A percentile compares a stretch with the other conserved stretches of the same genome.
phyloP scores from a whole-genome alignment of 2,888 invertebrate genomes.

The Cyaniris semiargus region DNA sequence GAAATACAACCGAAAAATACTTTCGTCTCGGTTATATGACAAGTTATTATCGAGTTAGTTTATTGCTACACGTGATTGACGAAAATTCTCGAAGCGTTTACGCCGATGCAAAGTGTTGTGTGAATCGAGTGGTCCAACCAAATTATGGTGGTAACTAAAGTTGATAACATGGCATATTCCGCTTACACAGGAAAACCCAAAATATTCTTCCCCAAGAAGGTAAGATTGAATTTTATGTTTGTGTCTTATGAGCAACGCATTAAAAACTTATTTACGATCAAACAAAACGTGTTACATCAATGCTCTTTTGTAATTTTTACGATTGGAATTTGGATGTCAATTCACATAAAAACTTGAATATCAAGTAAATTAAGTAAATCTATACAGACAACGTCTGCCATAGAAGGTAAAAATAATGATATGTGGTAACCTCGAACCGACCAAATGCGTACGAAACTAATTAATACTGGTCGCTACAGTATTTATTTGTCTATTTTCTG shows the following conservation, averaged over 20 bases:
- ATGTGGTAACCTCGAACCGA: conserved; percentile 38
- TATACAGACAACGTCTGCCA: conserved; percentile 38
- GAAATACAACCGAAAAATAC: conserved; percentile 65
- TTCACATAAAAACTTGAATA: not conserved
- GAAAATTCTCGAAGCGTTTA: conserved; percentile 71
- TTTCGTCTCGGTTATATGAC: conserved; percentile 58
- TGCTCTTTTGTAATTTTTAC: not conserved
- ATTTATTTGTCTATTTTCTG: conserved; percentile 21
- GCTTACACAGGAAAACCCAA: conserved; percentile 77
- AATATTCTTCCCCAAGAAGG: conserved; percentile 78
- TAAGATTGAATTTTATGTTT: conserved; percentile 48
- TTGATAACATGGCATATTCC: conserved; percentile 77
- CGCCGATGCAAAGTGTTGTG: conserved; percentile 60
- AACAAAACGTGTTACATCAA: not conserved
- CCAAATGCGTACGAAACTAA: conserved; percentile 35
- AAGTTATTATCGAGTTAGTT: conserved; percentile 54
- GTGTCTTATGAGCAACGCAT: not conserved
- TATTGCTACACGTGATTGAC: conserved; percentile 60
- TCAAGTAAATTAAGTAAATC: conserved; percentile 9
- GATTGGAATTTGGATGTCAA: not conserved
- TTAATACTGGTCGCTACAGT: conserved; percentile 37
- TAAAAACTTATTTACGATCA: not conserved
- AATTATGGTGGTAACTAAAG: conserved; percentile 78
- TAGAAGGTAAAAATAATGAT: conserved; percentile 45
- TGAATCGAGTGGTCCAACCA: conserved; percentile 62